phyloP scores from a whole-genome alignment of 2,888 invertebrate genomes.

The Phania funesta region DNA sequence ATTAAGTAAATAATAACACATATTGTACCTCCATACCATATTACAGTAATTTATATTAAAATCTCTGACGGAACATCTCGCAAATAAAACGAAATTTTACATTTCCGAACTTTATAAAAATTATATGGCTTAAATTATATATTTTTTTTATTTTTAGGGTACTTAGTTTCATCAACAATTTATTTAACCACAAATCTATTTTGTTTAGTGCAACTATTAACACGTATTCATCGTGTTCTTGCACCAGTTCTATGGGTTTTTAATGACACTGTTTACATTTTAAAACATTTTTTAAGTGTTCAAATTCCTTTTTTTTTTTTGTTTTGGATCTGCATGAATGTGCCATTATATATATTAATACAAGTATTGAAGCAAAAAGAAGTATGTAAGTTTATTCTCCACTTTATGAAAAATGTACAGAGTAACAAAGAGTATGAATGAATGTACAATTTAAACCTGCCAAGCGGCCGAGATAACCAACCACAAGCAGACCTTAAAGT shows the following conservation, averaged over 20 bases:
- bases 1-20: constrained; percentile 27
- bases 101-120: neutral
- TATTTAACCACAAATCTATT: constrained; percentile 34
- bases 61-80: neutral
- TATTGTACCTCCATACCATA: constrained; percentile 15
- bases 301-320: constrained; percentile 15
- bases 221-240: constrained; percentile 42
- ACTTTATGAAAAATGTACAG: neutral
- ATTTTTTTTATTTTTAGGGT: no score
- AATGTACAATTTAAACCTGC: constrained; percentile 34
- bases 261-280: constrained; percentile 42
- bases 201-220: constrained; percentile 15
- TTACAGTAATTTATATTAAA: constrained; percentile 41
- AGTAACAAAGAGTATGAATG: neutral
- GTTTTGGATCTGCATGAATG: constrained; percentile 9
- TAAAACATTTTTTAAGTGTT: constrained; percentile 12
- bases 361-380: neutral
- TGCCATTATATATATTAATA: constrained; percentile 14
- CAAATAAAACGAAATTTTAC: neutral
- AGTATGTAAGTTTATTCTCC: neutral
- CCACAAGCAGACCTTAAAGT: constrained; percentile 61
- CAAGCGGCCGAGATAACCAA: constrained; percentile 41
- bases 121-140: neutral
- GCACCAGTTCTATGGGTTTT: constrained; percentile 31
- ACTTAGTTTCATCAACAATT: constrained; percentile 35